A percentile compares a stretch with the other conserved stretches of the same genome.
These are phyloP conservation scores for Hiodon tergisus DNA, from an alignment of 2,113 vertebrate genomes.

Conservation along the genomic window DNA sequence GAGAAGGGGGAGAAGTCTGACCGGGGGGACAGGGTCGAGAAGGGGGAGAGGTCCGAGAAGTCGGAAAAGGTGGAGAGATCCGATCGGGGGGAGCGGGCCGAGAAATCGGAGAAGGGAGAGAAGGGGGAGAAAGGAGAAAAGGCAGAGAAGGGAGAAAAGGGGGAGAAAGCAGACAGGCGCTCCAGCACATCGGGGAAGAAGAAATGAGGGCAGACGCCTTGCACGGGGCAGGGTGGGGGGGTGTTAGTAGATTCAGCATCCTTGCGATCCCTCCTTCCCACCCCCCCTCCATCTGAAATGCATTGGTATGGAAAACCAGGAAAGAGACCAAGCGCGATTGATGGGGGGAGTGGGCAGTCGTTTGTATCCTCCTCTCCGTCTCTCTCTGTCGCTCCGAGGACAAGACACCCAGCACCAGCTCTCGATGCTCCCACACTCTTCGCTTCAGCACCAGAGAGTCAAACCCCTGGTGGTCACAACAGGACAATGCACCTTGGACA, in stretches of 20 bases:
- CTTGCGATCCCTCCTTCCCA: background rate
- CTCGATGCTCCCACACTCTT: conserved; percentile 12
- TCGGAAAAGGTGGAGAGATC: conserved; percentile 59
- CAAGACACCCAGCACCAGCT: conserved; percentile 23
- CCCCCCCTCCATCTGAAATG: conserved; percentile 4
- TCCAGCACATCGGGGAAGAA: conserved; percentile 63
- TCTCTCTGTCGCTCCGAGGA: conserved; percentile 44
- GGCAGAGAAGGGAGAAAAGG: conserved; percentile 55
- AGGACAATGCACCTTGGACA: conserved; percentile 35
- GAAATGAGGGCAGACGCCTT: conserved; percentile 62
- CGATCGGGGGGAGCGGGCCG: conserved; percentile 50
- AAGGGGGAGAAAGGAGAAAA: conserved; percentile 59
- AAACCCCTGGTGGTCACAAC: conserved; percentile 30
- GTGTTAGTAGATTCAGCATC: background rate
- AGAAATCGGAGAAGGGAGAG: conserved; percentile 46
- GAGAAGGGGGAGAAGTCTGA: conserved; percentile 51
- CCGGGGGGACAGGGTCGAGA: conserved; percentile 76
- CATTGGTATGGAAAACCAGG: conserved; percentile 7
- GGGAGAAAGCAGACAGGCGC: conserved; percentile 58
- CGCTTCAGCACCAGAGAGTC: conserved; percentile 23
- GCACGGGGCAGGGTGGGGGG: conserved; percentile 15
- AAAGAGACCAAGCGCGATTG: conserved; percentile 15
- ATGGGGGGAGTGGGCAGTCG: conserved; percentile 16
- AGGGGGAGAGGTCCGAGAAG: conserved; percentile 63
- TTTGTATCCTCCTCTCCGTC: conserved; percentile 28